A percentile compares a stretch with the other conserved stretches of the same genome.
These are phyloP conservation scores for Phenganax stokvisi DNA, from an alignment of 92 coral and sea anemone genomes.

Conservation along the genomic window DNA sequence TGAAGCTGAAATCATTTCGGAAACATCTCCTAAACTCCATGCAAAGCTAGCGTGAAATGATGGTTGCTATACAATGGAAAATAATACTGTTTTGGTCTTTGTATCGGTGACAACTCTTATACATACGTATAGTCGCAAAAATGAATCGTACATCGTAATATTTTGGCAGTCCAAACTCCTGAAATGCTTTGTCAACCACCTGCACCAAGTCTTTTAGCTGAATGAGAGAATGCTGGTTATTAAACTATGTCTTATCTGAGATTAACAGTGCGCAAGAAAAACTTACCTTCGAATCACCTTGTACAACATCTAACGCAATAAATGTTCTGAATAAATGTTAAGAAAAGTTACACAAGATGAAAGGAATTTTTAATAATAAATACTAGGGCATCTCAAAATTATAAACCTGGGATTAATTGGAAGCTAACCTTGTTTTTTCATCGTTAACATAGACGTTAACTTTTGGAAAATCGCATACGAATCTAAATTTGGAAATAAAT, in stretches of 20 bases:
- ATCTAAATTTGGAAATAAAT: constrained; percentile 45
- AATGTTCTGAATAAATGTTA: constrained; percentile 5
- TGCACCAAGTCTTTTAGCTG: constrained; percentile 61
- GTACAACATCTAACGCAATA: constrained; percentile 15
- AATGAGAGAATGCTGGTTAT: background rate
- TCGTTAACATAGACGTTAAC: constrained; percentile 78
- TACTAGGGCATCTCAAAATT: no score
- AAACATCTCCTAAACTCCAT: constrained; percentile 83
- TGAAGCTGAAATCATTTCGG: constrained; percentile 28
- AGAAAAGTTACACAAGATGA: background rate
- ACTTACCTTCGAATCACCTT: constrained; percentile 14
- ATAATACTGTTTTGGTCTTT: background rate
- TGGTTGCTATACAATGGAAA: constrained; percentile 59
- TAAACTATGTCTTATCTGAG: background rate
- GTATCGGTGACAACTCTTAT: background rate
- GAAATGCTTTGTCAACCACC: constrained; percentile 58
- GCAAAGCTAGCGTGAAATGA: constrained; percentile 89
- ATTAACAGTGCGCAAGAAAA: background rate
- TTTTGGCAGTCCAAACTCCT: constrained; percentile 62
- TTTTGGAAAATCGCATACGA: constrained; percentile 57
- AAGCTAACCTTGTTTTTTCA: constrained; percentile 72
- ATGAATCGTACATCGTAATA: constrained; percentile 69
- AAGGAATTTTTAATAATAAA: background rate
- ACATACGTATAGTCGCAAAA: background rate
- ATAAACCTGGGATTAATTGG: background rate